phyloP scores from a whole-genome alignment of 1,140 invertebrate species.

The Orussus abietinus region DNA sequence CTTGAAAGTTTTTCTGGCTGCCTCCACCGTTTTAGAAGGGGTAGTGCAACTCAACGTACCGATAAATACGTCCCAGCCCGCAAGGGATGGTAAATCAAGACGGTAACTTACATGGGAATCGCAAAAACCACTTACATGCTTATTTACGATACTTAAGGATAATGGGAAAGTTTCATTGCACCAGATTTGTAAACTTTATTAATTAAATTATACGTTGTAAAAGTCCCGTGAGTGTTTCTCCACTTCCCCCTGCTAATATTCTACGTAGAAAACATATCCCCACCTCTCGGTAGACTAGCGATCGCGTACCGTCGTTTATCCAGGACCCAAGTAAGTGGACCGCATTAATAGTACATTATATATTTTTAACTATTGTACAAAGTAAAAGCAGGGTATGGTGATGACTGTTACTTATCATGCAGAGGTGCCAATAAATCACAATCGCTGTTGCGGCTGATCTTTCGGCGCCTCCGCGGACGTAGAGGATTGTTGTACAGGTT shows the following conservation, averaged over 20 bases:
- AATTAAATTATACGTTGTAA: conserved; percentile 31
- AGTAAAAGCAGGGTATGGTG: conserved; percentile 27
- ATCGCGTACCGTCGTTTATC: no score
- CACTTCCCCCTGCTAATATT: neutral
- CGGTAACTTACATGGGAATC: neutral
- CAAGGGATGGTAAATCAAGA: neutral
- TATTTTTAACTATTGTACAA: conserved; percentile 46
- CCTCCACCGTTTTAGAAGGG: no score
- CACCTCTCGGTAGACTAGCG: no score
- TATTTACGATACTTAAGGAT: conserved; percentile 23
- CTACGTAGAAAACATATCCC: no score
- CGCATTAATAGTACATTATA: conserved; percentile 3
- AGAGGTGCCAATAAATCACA: conserved; percentile 29
- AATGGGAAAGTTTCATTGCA: conserved; percentile 24
- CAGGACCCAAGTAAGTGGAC: no score
- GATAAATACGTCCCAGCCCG: no score
- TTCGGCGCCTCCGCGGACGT: conserved; percentile 18
- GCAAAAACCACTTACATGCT: conserved; percentile 19
- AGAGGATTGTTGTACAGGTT: no score
- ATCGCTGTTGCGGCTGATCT: conserved; percentile 28
- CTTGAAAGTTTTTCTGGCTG: no score
- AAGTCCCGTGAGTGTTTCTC: no score
- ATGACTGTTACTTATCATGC: conserved; percentile 27
- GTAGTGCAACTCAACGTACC: no score
- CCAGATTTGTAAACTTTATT: conserved; percentile 36